These are phyloP conservation scores for Guaruba guarouba DNA, from an alignment of 2,113 vertebrate genomes.

Conservation along the genomic window DNA sequence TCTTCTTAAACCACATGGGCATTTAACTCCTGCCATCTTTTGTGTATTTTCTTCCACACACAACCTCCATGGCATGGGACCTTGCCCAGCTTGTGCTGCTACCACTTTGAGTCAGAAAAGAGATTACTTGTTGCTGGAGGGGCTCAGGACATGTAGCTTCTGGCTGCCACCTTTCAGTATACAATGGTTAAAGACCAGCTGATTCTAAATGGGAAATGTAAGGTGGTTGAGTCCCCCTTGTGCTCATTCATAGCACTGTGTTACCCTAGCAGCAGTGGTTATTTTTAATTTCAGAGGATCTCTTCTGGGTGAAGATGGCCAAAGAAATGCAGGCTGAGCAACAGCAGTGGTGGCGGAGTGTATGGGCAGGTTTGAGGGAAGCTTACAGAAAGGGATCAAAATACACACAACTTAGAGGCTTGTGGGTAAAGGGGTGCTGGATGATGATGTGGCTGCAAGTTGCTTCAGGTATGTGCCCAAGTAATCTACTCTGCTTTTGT, in stretches of 20 bases:
- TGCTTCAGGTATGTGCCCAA: background rate
- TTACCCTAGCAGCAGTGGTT: background rate
- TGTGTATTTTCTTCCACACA: background rate
- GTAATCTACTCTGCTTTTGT: background rate
- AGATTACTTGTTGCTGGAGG: background rate
- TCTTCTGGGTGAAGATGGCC: background rate
- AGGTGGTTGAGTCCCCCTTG: background rate
- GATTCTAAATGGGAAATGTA: background rate
- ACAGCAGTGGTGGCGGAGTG: background rate
- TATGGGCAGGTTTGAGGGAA: background rate
- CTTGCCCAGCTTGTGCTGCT: background rate
- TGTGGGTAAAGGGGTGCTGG: background rate
- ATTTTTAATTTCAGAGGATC: background rate
- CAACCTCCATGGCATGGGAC: no score
- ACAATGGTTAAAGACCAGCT: background rate
- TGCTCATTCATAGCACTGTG: background rate
- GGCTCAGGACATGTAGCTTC: background rate
- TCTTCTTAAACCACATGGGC: accelerated
- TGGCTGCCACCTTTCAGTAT: background rate
- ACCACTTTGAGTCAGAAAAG: background rate
- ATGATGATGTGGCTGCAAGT: background rate
- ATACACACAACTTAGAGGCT: background rate
- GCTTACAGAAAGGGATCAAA: background rate
- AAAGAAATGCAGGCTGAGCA: background rate
- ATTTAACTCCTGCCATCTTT: background rate